Evolutionary conservation across 1,140 invertebrate genomes (phyloP).

Genomic region (Drosophila rufa): DNA sequence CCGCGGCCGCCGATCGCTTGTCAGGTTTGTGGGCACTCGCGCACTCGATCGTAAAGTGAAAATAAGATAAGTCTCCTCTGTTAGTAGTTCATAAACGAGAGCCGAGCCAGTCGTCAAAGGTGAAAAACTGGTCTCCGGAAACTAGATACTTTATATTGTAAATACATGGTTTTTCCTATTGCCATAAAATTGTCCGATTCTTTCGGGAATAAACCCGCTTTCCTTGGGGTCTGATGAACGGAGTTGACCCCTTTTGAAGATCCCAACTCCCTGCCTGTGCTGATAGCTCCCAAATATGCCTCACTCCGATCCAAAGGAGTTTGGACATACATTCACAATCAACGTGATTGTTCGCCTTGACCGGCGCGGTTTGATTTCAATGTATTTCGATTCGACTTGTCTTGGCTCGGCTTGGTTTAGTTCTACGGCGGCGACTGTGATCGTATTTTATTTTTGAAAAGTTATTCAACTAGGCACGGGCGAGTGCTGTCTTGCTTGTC

Average conservation of each 20-base stretch:
- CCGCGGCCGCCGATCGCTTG: not conserved
- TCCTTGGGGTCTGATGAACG: not conserved
- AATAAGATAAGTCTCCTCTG: not conserved
- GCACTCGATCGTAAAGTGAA: not conserved
- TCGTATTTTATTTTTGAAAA: conserved; percentile 45
- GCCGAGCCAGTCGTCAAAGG: not conserved
- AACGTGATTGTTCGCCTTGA: conserved; percentile 16
- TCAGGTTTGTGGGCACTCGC: not conserved
- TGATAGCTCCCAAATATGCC: not conserved
- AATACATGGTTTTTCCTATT: not conserved
- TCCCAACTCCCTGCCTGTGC: not conserved
- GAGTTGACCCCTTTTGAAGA: conserved; percentile 5
- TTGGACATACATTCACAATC: conserved; percentile 4
- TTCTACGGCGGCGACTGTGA: conserved; percentile 30
- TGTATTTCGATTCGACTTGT: conserved; percentile 2
- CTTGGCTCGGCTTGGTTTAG: conserved; percentile 1
- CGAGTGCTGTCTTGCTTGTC: conserved; percentile 21
- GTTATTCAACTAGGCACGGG: conserved; percentile 55
- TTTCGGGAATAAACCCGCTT: not conserved
- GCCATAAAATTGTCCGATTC: not conserved
- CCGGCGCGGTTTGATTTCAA: conserved; percentile 1
- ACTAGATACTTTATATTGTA: conserved; percentile 9
- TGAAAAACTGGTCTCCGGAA: conserved; percentile 1
- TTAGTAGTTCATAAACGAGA: not conserved
- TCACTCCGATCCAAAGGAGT: not conserved